Percentiles rank a stretch among this genome's conserved stretches.
phyloP scores from a whole-genome alignment of 2,113 vertebrate genomes.

The Rhinolophus sinicus region DNA sequence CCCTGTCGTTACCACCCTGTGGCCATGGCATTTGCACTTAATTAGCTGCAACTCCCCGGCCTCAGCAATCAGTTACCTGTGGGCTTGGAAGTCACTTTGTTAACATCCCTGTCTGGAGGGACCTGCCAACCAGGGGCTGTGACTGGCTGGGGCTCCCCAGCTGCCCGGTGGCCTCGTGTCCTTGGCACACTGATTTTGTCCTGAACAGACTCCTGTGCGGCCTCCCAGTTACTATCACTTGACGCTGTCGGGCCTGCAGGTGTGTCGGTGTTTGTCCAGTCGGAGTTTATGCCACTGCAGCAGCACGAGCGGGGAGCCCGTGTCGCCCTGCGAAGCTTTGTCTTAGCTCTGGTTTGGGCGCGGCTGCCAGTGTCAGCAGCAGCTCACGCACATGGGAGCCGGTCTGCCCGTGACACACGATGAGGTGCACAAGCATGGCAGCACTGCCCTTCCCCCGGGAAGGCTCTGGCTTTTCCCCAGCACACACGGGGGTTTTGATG shows the following conservation, averaged over 20 bases:
- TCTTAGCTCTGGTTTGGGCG: not conserved
- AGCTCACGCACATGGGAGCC: not conserved
- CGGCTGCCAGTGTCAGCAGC: not conserved
- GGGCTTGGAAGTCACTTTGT: not conserved
- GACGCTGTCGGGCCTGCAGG: not conserved
- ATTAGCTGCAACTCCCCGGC: slow-evolving; percentile 46
- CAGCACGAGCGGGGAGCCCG: not conserved
- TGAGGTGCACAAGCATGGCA: fast-evolving
- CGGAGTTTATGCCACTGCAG: not conserved
- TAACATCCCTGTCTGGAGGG: too few relatives aligned
- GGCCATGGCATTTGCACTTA: not conserved
- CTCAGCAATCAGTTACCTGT: not conserved
- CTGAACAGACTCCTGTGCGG: not conserved
- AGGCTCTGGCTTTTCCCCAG: not conserved
- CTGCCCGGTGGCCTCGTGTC: fast-evolving
- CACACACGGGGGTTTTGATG: not conserved
- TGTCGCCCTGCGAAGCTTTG: not conserved
- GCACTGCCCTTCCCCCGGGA: not conserved
- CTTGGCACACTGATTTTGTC: not conserved
- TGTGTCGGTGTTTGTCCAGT: not conserved
- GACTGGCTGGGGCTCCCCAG: not conserved
- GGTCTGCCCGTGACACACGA: not conserved
- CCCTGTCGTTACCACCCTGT: not conserved
- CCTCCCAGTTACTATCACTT: too few relatives aligned
- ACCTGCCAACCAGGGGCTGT: not conserved